Evolutionary conservation across 2,888 invertebrate genomes (phyloP).

Genomic region (Conistra vaccinii): DNA sequence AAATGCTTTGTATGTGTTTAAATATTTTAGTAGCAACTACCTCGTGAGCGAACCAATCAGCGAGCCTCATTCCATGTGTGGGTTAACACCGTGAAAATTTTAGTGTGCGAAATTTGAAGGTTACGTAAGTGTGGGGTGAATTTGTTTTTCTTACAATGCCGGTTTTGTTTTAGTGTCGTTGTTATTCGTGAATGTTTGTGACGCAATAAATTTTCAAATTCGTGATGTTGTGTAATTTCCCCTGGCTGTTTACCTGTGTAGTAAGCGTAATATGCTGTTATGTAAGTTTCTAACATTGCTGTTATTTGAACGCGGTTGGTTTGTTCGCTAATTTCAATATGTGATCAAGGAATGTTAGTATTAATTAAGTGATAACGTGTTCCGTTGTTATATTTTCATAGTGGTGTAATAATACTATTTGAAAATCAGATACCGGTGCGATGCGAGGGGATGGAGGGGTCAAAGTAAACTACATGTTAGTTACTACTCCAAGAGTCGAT

Average conservation of each 20-base stretch:
- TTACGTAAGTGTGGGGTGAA: slow-evolving; percentile 48
- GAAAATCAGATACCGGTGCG: not conserved
- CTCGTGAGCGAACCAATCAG: slow-evolving; percentile 63
- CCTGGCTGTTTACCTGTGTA: slow-evolving; percentile 37
- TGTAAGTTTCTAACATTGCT: slow-evolving; percentile 31
- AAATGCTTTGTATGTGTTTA: slow-evolving; percentile 67
- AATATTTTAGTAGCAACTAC: slow-evolving; percentile 71
- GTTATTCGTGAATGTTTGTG: slow-evolving; percentile 29
- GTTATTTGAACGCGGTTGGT: slow-evolving; percentile 26
- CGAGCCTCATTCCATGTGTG: slow-evolving; percentile 57
- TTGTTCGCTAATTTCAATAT: slow-evolving; percentile 50
- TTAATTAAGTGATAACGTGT: slow-evolving; percentile 36
- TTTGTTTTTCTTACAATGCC: slow-evolving; percentile 60
- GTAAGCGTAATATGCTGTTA: slow-evolving; percentile 37
- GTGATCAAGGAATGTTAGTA: slow-evolving; percentile 36
- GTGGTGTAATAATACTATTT: not conserved
- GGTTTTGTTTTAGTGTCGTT: slow-evolving; percentile 48
- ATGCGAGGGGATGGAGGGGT: no score
- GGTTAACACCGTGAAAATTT: slow-evolving; percentile 51
- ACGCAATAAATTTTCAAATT: slow-evolving; percentile 54
- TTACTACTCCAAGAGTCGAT: no score
- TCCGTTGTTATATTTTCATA: slow-evolving; percentile 3
- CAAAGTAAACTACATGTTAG: no score
- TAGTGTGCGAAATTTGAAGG: slow-evolving; percentile 53
- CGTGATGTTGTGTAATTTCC: slow-evolving; percentile 41